Base-by-base conservation (phyloP, 1,140 invertebrate species). In the Cydia pomonella region DNA sequence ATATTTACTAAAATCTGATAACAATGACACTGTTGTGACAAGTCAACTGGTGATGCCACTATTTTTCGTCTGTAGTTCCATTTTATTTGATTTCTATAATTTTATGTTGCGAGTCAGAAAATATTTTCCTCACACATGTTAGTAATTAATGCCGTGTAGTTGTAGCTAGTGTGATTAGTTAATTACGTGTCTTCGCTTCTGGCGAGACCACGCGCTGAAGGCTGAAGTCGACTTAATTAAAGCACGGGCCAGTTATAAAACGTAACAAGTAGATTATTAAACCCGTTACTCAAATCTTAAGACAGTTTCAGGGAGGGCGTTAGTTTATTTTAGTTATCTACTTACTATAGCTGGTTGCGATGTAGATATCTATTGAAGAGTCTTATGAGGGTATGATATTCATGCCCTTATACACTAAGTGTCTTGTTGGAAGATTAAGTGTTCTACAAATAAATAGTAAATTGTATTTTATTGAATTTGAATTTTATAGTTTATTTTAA, bases 151-250 rank as follows among this genome's bases (percentile, higher is more conserved):
- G 29, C 25, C 29, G 29, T 69, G 16, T 59, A 33, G 64, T 69
- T 69, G 33, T 23, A 59, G 53, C 18, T 59, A 23, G 53, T 69
- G 21, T 78, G 79, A 85, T 83, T 83, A 85, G 79, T 82, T 82
- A 86, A 87, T 86, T 85, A 82, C 77, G 81, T 82, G 63, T 76
- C 23, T 76, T 38, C 33, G 29, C 25, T 62, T 23, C 53, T 33
- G 72, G 25, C 59, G 41, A 50, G 27, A 73, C 38, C 29, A 66
- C 33, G 63, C 72, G 62, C 74, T 79, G 78, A 76, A 76, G 75
- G 76, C 72, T 75, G 76, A 71, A 79, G 79, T 77, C 23, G 64
- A 79, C 75, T 83, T 85, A 83, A 82, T 85, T 85, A 83, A 80
- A 75, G 64, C 64, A 33, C 64, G 16, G 64, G 16, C 29, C 33